A percentile compares a stretch with the other conserved stretches of the same genome.
Conservation (phyloP, 2,888 invertebrate species). For the Caprella mutica region DNA sequence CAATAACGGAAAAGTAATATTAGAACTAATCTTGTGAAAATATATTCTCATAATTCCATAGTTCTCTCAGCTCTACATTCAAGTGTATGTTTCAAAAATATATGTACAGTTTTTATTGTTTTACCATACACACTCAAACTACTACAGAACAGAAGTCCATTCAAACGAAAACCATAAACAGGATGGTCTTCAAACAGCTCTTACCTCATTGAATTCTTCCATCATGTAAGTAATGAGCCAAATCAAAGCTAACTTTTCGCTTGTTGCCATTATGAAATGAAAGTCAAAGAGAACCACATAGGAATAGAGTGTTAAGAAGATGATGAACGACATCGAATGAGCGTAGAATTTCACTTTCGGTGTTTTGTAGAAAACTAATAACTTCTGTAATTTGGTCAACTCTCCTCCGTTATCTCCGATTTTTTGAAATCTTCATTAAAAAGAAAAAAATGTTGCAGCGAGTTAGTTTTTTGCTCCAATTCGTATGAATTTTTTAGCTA, state of each 20-base stretch:
- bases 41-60: too few species aligned
- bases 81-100: too few species aligned
- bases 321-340: slow-evolving; percentile 37
- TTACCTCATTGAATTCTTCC: slow-evolving; percentile 39
- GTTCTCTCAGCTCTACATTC: too few species aligned
- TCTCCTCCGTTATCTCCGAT: slow-evolving; percentile 35
- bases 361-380: slow-evolving; percentile 39
- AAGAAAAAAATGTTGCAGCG: not conserved
- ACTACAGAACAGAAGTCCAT: too few species aligned
- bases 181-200: too few species aligned
- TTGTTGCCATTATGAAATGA: slow-evolving; percentile 35
- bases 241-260: slow-evolving; percentile 39
- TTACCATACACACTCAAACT: too few species aligned
- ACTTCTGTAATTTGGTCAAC: slow-evolving; percentile 36
- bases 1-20: not conserved
- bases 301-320: slow-evolving; percentile 40
- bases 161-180: too few species aligned
- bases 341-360: slow-evolving; percentile 40
- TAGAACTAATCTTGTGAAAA: too few species aligned
- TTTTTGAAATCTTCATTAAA: slow-evolving; percentile 18
- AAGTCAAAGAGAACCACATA: slow-evolving; percentile 42
- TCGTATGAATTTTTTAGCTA: too few species aligned
- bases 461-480: too few species aligned
- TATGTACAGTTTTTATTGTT: too few species aligned
- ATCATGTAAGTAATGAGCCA: slow-evolving; percentile 40